A percentile compares a stretch with the other conserved stretches of the same genome.
Conservation (phyloP, 2,888 invertebrate genomes). For the Lingula anatina region DNA sequence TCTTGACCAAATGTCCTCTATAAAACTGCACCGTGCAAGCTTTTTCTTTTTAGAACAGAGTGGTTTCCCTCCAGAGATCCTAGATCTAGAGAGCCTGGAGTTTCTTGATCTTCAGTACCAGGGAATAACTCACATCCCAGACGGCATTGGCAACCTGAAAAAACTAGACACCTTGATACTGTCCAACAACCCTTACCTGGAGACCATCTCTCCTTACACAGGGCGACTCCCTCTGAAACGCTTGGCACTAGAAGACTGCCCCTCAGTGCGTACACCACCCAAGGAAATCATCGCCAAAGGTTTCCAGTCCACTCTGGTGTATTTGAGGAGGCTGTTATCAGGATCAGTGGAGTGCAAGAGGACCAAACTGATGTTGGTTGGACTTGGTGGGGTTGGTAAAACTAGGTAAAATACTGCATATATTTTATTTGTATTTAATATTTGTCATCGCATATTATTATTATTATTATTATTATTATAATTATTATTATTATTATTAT, state of each 20-base stretch:
- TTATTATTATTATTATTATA: no score
- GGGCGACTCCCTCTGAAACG: slow-evolving; percentile 27
- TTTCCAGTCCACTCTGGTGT: slow-evolving; percentile 34
- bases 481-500: no score
- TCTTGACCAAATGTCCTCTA: no score
- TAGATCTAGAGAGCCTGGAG: slow-evolving; percentile 23
- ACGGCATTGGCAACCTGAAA: slow-evolving; percentile 25
- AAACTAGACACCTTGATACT: slow-evolving; percentile 24
- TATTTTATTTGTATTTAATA: no score
- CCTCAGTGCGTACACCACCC: slow-evolving; percentile 44
- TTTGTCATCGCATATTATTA: no score
- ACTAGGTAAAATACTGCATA: slow-evolving; percentile 40
- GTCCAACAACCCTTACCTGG: slow-evolving; percentile 33
- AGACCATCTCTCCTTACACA: slow-evolving; percentile 26
- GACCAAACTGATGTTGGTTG: slow-evolving; percentile 49
- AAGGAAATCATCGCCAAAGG: slow-evolving; percentile 47
- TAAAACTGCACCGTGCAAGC: no score
- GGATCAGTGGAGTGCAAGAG: slow-evolving; percentile 43
- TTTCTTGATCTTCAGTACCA: slow-evolving; percentile 34
- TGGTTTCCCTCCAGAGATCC: slow-evolving; percentile 35
- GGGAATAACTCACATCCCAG: slow-evolving; percentile 34
- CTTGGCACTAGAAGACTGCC: slow-evolving; percentile 35
- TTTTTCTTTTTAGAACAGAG: no score
- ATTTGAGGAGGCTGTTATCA: slow-evolving; percentile 39
- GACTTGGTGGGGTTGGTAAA: slow-evolving; percentile 49